phyloP scores from a whole-genome alignment of 1,140 invertebrate species.

The Muscidifurax raptorellus region DNA sequence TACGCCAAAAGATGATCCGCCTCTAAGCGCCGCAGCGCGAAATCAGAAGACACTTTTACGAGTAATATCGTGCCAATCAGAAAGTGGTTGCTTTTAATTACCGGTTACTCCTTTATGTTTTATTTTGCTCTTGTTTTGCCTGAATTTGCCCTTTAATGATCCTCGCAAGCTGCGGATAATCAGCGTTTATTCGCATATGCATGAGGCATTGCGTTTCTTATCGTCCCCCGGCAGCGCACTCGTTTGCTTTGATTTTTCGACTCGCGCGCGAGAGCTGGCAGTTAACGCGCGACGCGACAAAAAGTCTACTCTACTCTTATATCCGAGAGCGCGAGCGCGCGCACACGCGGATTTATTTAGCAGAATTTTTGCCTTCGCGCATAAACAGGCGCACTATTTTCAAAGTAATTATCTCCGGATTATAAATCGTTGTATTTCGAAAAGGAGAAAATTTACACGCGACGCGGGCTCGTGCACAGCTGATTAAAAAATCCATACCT shows the following conservation, averaged over 20 bases:
- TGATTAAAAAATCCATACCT: slow-evolving; percentile 36
- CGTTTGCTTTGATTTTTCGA: background rate
- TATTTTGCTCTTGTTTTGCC: slow-evolving; percentile 32
- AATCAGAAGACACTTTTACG: slow-evolving; percentile 52
- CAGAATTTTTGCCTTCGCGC: background rate
- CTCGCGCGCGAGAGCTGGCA: background rate
- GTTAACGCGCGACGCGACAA: background rate
- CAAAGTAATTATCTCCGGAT: background rate
- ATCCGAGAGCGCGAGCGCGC: no score
- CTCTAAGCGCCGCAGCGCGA: slow-evolving; percentile 17
- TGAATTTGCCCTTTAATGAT: slow-evolving; percentile 56
- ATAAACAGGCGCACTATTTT: background rate
- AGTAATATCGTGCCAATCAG: slow-evolving; percentile 61
- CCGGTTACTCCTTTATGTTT: slow-evolving; percentile 39
- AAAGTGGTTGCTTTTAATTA: slow-evolving; percentile 66
- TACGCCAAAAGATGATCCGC: slow-evolving; percentile 7
- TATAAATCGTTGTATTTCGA: background rate
- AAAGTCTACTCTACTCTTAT: background rate
- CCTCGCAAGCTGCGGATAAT: background rate
- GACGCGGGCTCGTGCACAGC: background rate
- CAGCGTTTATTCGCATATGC: background rate
- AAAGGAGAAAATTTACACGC: background rate
- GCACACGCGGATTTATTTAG: background rate
- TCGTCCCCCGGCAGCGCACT: slow-evolving; percentile 3
- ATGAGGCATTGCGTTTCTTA: background rate